A percentile compares a stretch with the other conserved stretches of the same genome.
These are phyloP conservation scores for Thermophis baileyi DNA, from an alignment of 2,113 vertebrate genomes.

Conservation along the genomic window DNA sequence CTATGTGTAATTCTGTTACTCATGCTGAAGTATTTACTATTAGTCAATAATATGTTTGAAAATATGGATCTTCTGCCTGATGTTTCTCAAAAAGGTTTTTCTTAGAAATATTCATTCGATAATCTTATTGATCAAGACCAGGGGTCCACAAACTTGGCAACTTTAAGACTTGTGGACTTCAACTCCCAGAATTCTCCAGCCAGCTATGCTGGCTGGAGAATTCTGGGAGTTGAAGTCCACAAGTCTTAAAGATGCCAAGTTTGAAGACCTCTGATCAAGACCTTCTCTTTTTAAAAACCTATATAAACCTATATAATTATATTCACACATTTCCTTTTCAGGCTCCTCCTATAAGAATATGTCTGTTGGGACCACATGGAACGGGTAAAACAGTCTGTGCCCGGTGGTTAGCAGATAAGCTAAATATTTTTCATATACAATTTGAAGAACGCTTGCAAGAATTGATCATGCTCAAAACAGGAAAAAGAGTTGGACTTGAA, in stretches of 20 bases:
- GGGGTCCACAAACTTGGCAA: too few relatives aligned
- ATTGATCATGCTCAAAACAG: constrained; percentile 81
- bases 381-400: constrained; percentile 83
- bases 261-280: too few relatives aligned
- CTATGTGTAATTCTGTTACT: not conserved
- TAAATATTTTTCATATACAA: constrained; percentile 90
- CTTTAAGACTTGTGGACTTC: too few relatives aligned
- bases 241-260: too few relatives aligned
- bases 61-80: not conserved
- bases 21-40: not conserved
- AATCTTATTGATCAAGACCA: not conserved
- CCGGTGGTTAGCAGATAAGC: constrained; percentile 77
- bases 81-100: not conserved
- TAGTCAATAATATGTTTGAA: not conserved
- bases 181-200: too few relatives aligned
- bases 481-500: constrained; percentile 65
- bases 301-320: not conserved
- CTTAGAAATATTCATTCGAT: not conserved
- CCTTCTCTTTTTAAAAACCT: not conserved
- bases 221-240: too few relatives aligned
- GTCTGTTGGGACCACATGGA: constrained; percentile 80
- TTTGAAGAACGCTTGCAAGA: constrained; percentile 88
- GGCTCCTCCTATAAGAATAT: constrained; percentile 85
- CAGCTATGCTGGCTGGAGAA: too few relatives aligned
- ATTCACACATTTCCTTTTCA: constrained; percentile 42